Evolutionary conservation across 2,888 invertebrate genomes (phyloP).

Genomic region (Urechis unicinctus): DNA sequence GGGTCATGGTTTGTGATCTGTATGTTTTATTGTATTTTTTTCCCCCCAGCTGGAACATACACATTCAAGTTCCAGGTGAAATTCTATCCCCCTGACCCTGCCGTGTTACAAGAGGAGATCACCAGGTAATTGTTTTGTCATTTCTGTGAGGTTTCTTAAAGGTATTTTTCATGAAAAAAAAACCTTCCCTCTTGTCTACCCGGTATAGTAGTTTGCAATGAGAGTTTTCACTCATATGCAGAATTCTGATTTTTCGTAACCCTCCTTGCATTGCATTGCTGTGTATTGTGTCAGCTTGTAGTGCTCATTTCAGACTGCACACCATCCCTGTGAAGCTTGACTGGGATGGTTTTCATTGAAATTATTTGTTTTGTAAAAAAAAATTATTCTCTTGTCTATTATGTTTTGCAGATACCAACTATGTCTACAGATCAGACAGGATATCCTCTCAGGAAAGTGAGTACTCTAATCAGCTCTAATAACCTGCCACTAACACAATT

Average conservation of each 20-base stretch:
- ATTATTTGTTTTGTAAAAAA: too few relatives aligned
- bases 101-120: slow-evolving; percentile 69
- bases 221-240: too few relatives aligned
- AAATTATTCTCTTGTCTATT: background rate
- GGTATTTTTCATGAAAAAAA: too few relatives aligned
- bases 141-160: background rate
- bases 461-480: slow-evolving; percentile 20
- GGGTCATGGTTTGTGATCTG: too few relatives aligned
- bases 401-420: slow-evolving; percentile 68
- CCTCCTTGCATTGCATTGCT: too few relatives aligned
- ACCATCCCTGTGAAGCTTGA: too few relatives aligned
- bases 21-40: too few relatives aligned
- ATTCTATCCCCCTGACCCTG: slow-evolving; percentile 98
- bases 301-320: too few relatives aligned
- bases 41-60: slow-evolving; percentile 75
- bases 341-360: too few relatives aligned
- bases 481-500: background rate
- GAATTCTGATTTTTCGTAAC: too few relatives aligned
- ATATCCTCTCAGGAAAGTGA: slow-evolving; percentile 58
- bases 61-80: slow-evolving; percentile 91
- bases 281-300: too few relatives aligned
- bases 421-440: slow-evolving; percentile 83
- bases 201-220: background rate
- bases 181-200: background rate
- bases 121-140: slow-evolving; percentile 36